Evolutionary conservation across 1,140 invertebrate species (phyloP).

Genomic region (Bombus vancouverensis): DNA sequence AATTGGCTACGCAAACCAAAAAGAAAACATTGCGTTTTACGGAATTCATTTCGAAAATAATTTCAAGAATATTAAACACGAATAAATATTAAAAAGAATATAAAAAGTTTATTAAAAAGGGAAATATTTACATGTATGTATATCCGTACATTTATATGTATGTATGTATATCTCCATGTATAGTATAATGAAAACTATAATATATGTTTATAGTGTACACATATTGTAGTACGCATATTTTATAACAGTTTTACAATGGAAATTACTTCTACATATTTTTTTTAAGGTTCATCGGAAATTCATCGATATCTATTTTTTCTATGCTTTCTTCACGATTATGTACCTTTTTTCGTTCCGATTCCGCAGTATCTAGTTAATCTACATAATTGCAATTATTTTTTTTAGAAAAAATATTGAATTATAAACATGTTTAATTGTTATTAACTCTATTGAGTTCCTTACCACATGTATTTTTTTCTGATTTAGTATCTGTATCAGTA

Average conservation of each 20-base stretch:
- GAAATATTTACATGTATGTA: no score
- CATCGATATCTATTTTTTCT: slow-evolving; percentile 70
- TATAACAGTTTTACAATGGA: slow-evolving; percentile 22
- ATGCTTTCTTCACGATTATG: slow-evolving; percentile 40
- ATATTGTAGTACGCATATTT: not conserved
- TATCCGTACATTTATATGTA: no score
- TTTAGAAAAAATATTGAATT: slow-evolving; percentile 2
- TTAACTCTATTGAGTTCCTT: not conserved
- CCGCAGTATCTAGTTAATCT: not conserved
- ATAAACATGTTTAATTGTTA: not conserved
- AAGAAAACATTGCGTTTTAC: not conserved
- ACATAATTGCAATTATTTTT: slow-evolving; percentile 8
- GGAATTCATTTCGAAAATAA: not conserved
- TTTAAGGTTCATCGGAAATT: slow-evolving; percentile 35
- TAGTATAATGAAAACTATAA: slow-evolving; percentile 5
- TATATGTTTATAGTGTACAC: not conserved
- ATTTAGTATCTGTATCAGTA: slow-evolving; percentile 30
- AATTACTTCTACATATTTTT: slow-evolving; percentile 4
- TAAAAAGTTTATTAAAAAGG: not conserved
- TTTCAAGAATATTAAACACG: no score
- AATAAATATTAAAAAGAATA: not conserved
- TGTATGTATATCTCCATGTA: not conserved
- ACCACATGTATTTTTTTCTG: slow-evolving; percentile 41
- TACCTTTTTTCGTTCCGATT: slow-evolving; percentile 35
- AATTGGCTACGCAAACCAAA: not conserved